Evolutionary conservation across 53 echinoderm and acorn worm species (phyloP).

Genomic region (Paracentrotus lividus): DNA sequence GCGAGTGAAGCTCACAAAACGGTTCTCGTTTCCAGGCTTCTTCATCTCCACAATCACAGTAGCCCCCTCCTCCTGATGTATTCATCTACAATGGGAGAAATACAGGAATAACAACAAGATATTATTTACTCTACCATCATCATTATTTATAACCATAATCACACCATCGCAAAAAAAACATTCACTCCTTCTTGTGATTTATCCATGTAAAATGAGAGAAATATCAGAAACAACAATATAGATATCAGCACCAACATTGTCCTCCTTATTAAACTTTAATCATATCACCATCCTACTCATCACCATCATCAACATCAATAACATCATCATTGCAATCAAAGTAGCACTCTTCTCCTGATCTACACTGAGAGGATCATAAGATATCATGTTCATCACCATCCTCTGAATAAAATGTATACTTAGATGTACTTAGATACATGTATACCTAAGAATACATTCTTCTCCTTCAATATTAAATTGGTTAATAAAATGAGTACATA

Average conservation of each 20-base stretch:
- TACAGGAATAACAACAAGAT: background rate
- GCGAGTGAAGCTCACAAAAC: slow-evolving; percentile 81
- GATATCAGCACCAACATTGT: background rate
- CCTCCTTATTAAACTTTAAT: too few species aligned
- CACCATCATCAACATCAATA: background rate
- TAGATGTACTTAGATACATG: background rate
- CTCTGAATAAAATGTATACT: too few species aligned
- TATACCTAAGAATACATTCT: background rate
- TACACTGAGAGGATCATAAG: too few species aligned
- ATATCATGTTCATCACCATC: too few species aligned
- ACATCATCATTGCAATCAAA: background rate
- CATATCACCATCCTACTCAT: background rate
- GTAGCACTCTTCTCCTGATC: too few species aligned
- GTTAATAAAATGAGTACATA: slow-evolving; percentile 36
- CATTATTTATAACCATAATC: background rate
- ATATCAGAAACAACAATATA: background rate
- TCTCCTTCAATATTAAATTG: background rate
- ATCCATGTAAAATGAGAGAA: background rate
- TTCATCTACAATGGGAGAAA: slow-evolving; percentile 79
- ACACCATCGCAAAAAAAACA: background rate
- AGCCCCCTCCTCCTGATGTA: slow-evolving; percentile 96
- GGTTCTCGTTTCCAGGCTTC: slow-evolving; percentile 96
- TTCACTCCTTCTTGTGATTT: background rate
- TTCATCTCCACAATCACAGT: slow-evolving; percentile 96
- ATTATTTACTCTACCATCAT: background rate